Percentiles rank a stretch among this genome's conserved stretches.
Evolutionary conservation across 2,888 invertebrate species (phyloP).

Genomic region (Drosophila greeni): DNA sequence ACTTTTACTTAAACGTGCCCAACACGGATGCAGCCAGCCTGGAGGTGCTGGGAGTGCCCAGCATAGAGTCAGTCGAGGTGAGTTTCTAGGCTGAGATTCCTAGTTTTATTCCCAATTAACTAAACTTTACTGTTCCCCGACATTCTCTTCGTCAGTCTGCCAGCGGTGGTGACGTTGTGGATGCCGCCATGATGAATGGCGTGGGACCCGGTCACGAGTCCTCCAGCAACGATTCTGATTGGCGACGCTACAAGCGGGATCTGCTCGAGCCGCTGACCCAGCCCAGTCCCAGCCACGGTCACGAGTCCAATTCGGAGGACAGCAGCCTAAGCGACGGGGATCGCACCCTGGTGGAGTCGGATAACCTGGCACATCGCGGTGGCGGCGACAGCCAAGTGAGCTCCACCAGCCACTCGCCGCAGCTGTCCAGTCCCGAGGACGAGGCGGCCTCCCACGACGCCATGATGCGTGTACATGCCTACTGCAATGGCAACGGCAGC

Average conservation of each 20-base stretch:
- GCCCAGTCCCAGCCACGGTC: conserved; percentile 55
- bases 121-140: background rate
- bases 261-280: conserved; percentile 76
- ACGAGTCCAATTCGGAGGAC: conserved; percentile 86
- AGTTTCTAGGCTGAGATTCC: background rate
- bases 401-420: conserved; percentile 78
- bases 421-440: conserved; percentile 78
- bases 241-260: conserved; percentile 65
- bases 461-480: conserved; percentile 69
- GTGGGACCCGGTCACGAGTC: conserved; percentile 9
- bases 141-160: conserved; percentile 35
- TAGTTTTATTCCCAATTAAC: too few relatives aligned
- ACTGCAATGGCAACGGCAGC: conserved; percentile 72
- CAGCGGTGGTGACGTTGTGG: conserved; percentile 74
- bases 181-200: conserved; percentile 75
- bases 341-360: conserved; percentile 79
- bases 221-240: conserved; percentile 50
- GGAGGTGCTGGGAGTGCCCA: conserved; percentile 79
- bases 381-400: conserved; percentile 77
- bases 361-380: conserved; percentile 67
- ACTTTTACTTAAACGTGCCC: conserved; percentile 83
- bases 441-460: conserved; percentile 73
- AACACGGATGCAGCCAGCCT: conserved; percentile 81
- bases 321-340: conserved; percentile 88
- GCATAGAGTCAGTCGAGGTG: conserved; percentile 66